Conservation (phyloP, 2,797 vertebrate genomes). For the Enteromius paludinosus region DNA sequence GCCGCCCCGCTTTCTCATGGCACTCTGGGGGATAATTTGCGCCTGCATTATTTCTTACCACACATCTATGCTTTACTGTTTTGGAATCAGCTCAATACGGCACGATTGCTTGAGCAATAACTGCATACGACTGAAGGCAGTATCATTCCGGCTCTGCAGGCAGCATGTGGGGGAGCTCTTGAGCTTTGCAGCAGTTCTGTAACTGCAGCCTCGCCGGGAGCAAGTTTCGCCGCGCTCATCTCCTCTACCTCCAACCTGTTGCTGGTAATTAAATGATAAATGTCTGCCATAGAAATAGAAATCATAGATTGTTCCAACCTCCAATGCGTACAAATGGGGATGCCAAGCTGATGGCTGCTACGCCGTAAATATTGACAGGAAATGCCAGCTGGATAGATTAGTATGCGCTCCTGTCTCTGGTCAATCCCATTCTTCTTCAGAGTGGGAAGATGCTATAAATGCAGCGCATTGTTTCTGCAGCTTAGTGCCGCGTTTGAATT, state of each 20-base stretch:
- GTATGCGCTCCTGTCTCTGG: constrained; percentile 67
- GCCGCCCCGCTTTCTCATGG: background rate
- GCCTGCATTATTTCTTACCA: constrained; percentile 49
- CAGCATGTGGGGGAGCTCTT: constrained; percentile 57
- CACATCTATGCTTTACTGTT: constrained; percentile 51
- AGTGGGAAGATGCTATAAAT: constrained; percentile 67
- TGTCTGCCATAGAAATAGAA: constrained; percentile 60
- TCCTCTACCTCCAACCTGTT: constrained; percentile 60
- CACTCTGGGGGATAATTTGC: constrained; percentile 53
- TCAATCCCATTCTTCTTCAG: constrained; percentile 70
- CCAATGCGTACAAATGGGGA: constrained; percentile 53
- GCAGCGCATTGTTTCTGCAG: constrained; percentile 71
- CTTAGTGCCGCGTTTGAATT: constrained; percentile 74
- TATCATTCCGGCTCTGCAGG: constrained; percentile 3
- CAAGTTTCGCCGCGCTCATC: constrained; percentile 28
- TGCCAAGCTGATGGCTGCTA: constrained; percentile 64
- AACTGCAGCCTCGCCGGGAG: background rate
- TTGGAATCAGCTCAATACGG: constrained; percentile 56
- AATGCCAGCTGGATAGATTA: constrained; percentile 75
- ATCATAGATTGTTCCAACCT: constrained; percentile 61
- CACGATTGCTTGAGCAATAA: constrained; percentile 54
- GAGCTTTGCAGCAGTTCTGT: constrained; percentile 41
- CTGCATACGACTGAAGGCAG: constrained; percentile 37
- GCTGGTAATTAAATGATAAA: constrained; percentile 65
- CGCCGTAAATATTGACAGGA: constrained; percentile 68